phyloP scores from a whole-genome alignment of 92 coral and sea anemone genomes.

The Epizoanthus stellaris region DNA sequence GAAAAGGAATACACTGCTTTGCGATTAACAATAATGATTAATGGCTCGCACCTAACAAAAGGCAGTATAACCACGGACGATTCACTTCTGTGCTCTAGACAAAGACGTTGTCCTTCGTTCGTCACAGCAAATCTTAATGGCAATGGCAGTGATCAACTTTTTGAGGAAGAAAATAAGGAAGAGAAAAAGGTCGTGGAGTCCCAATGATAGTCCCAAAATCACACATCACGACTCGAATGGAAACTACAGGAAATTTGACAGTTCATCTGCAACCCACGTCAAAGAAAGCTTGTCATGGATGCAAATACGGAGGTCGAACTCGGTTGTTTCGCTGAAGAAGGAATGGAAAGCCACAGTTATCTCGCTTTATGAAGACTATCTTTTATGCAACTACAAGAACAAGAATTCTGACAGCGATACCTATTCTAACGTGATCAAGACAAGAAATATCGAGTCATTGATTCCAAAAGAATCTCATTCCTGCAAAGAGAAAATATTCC shows the following conservation, averaged over 20 bases:
- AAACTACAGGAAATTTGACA: conserved; percentile 18
- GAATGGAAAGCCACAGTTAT: conserved; percentile 21
- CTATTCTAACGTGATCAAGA: conserved; percentile 21
- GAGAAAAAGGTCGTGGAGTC: conserved; percentile 23
- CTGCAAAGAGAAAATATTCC: conserved; percentile 23
- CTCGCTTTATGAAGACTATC: conserved; percentile 27
- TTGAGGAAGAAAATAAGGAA: conserved; percentile 30
- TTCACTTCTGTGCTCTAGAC: no score
- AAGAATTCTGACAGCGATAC: conserved; percentile 3
- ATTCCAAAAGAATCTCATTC: conserved; percentile 35
- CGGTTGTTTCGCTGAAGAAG: not conserved
- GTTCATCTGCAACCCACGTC: conserved; percentile 8
- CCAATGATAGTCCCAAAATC: not conserved
- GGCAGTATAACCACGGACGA: no score
- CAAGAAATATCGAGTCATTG: conserved; percentile 30
- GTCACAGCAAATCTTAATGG: no score
- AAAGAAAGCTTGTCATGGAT: conserved; percentile 38
- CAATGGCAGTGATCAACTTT: conserved; percentile 12
- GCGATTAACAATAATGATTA: no score
- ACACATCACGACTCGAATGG: conserved; percentile 1
- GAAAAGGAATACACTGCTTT: no score
- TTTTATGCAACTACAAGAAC: conserved; percentile 28
- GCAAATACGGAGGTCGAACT: conserved; percentile 20
- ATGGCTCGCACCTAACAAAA: no score
- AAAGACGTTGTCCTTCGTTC: no score